Conservation (phyloP, 1,140 invertebrate species). For the Druon quercuslanigerum region DNA sequence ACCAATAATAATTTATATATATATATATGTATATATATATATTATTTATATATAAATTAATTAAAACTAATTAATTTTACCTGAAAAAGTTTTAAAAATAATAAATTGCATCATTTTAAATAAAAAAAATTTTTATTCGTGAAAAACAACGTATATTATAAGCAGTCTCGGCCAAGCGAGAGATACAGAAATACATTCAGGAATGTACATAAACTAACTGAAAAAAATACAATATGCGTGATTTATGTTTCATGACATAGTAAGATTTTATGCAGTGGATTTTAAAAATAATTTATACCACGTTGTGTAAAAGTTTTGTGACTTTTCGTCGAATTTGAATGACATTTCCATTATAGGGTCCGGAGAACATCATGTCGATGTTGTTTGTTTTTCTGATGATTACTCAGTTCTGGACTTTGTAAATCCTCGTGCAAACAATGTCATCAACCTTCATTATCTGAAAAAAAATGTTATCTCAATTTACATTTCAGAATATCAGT, state of each 20-base stretch:
- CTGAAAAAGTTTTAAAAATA: not conserved
- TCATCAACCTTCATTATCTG: slow-evolving; percentile 84
- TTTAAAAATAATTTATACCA: not conserved
- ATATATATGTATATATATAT: not conserved
- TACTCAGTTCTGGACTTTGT: slow-evolving; percentile 78
- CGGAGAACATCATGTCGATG: not conserved
- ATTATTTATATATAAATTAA: no score
- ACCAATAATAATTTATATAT: no score
- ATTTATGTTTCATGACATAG: not conserved
- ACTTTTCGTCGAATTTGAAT: not conserved
- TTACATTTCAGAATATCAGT: not conserved
- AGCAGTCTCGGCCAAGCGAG: not conserved
- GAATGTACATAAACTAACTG: not conserved
- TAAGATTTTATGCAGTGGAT: no score
- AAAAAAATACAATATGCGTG: not conserved
- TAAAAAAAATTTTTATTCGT: slow-evolving; percentile 10
- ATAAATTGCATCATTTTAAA: not conserved
- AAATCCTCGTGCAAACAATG: slow-evolving; percentile 83
- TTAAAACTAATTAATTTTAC: not conserved
- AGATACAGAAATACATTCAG: not conserved
- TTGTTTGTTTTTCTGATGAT: not conserved
- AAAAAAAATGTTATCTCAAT: slow-evolving; percentile 40
- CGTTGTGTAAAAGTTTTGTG: not conserved
- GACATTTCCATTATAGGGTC: not conserved
- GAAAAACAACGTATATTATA: slow-evolving; percentile 8